phyloP scores from a whole-genome alignment of 2,113 vertebrate species.

The Cyphomyrus discorhynchus region DNA sequence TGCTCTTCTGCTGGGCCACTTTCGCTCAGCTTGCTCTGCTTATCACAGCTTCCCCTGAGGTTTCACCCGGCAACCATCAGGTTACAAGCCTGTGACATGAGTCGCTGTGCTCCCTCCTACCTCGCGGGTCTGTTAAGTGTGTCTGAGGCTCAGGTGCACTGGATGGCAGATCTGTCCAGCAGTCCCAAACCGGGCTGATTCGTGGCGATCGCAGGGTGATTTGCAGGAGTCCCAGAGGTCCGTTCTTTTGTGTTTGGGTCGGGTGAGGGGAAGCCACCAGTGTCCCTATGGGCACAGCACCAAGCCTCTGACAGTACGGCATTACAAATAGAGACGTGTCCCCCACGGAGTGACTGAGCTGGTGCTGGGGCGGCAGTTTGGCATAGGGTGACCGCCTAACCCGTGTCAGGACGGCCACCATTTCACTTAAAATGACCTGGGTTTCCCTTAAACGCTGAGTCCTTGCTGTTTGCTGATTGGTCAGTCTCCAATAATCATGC shows the following conservation, averaged over 20 bases:
- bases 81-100: neutral
- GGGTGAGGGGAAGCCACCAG: neutral
- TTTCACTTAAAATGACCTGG: too few species aligned
- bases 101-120: neutral
- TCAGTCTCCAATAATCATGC: too few species aligned
- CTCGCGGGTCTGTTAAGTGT: neutral
- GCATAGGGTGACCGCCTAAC: too few species aligned
- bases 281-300: neutral
- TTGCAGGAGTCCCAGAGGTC: neutral
- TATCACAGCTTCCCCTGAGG: neutral
- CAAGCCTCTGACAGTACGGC: neutral
- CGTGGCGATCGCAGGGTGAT: neutral
- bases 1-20: neutral
- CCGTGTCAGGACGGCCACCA: too few species aligned
- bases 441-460: too few species aligned
- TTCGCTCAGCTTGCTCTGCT: neutral
- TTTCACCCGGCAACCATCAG: neutral
- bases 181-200: neutral
- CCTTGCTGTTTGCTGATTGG: too few species aligned
- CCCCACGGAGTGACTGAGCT: neutral
- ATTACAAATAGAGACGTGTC: neutral
- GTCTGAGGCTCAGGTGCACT: neutral
- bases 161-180: neutral
- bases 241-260: neutral
- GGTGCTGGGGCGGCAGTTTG: neutral